These are phyloP conservation scores for Forbesichthys papilliferus DNA, from an alignment of 2,113 vertebrate genomes.

Conservation along the genomic window DNA sequence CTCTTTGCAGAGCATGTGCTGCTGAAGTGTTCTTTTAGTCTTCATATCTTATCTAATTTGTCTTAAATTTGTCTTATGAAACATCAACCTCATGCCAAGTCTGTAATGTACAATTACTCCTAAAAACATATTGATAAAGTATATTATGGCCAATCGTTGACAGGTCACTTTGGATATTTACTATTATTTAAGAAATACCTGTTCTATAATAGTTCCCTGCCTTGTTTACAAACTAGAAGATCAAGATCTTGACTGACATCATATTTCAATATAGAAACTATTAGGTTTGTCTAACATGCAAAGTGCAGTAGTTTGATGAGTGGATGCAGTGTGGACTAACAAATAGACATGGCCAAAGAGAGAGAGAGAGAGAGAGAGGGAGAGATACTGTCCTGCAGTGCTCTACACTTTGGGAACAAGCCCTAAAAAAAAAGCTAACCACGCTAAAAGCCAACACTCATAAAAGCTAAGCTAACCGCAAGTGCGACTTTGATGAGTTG, in stretches of 20 bases:
- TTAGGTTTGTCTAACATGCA: too few species aligned
- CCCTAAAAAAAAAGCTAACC: constrained; percentile 30
- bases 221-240: too few species aligned
- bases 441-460: constrained; percentile 26
- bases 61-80: not conserved
- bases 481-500: constrained; percentile 2
- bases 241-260: too few species aligned
- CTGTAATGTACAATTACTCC: not conserved
- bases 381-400: not conserved
- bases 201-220: not conserved
- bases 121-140: not conserved
- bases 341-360: too few species aligned
- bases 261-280: too few species aligned
- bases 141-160: not conserved
- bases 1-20: not conserved
- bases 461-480: constrained; percentile 48
- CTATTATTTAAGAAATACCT: not conserved
- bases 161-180: too few species aligned
- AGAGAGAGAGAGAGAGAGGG: not conserved
- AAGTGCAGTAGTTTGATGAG: too few species aligned
- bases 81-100: not conserved
- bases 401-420: constrained; percentile 13
- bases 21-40: not conserved
- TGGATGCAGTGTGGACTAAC: too few species aligned
- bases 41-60: too few species aligned